Evolutionary conservation across 2,113 vertebrate species (phyloP), one percentile per base, ranked within the genome.

Genomic region (Myiozetetes cayanensis): DNA sequence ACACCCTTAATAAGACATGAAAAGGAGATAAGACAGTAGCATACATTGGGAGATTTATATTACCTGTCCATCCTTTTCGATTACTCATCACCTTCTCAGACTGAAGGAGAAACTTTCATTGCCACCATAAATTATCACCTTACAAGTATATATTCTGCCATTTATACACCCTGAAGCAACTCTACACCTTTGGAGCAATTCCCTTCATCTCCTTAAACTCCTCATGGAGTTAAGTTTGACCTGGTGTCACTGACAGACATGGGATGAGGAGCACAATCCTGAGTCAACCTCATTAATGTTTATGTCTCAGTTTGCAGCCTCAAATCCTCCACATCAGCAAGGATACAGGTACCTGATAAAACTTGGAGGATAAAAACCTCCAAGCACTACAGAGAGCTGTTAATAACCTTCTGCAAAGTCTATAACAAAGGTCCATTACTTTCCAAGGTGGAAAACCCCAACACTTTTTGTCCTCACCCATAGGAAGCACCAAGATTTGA

Each of bases 361-460:
- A 33, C 33, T 12, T 41, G 39, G 39, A 41, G 11, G 39, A 53
- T 22, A 8, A 8, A 66, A 14, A 27, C 28, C 35, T 47, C 37
- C 37, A 62, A 24, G 4, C 4, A 8, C 14, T 53, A 37, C 23
- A 79, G 28, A 63, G 47, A 44, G 52, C 3, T 35, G 6, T 37
- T 43, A 55, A n/a, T 19, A 66, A 8, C 11, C 0, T 43, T 41
- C 31, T 71, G 18, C 14, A 21, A 47, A 35, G 21, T 20, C 39
- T 33, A 2, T 14, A 79, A 63, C 1, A 2, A 41, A 63, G 1
- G 2, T 41, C 66, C 9, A 14, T 15, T 27, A 49, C 12, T 10
- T 66, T 21, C 28, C 1, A 0, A 74, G 15, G 18, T 39, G 23
- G 4, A 62, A 39, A 43, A 18, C 5, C 1, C 3, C 9, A 20